These are phyloP conservation scores for Cryptotermes secundus DNA, from an alignment of 1,140 invertebrate genomes.

Conservation along the genomic window DNA sequence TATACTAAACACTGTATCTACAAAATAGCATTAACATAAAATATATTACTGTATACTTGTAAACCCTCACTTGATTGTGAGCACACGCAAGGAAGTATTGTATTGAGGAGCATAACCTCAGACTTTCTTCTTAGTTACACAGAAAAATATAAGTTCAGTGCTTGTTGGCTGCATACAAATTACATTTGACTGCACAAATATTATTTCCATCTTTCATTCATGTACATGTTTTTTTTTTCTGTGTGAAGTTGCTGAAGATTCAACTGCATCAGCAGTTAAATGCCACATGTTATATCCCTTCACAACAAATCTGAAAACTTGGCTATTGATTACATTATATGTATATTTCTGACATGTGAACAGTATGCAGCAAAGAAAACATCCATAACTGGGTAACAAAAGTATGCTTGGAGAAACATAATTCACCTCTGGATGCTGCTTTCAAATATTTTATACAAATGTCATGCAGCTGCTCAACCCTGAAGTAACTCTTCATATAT, in stretches of 20 bases:
- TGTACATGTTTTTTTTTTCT: not conserved
- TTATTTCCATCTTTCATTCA: not conserved
- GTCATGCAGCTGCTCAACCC: not conserved
- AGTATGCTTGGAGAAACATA: too few species aligned
- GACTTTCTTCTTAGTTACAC: not conserved
- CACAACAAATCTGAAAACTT: not conserved
- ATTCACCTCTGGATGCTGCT: too few species aligned
- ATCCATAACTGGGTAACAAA: not conserved
- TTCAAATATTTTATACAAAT: not conserved
- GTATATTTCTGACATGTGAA: not conserved
- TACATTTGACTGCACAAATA: not conserved
- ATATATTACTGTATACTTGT: constrained; percentile 27
- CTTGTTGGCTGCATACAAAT: not conserved
- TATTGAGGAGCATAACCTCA: not conserved
- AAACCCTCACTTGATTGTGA: not conserved
- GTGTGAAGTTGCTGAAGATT: too few species aligned
- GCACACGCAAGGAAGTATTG: not conserved
- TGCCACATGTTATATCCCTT: not conserved
- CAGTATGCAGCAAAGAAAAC: not conserved
- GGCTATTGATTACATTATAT: not conserved
- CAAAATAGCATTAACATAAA: constrained; percentile 33
- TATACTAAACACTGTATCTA: constrained; percentile 26
- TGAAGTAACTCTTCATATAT: not conserved
- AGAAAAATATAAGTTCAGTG: not conserved
- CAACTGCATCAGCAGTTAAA: not conserved